phyloP scores from a whole-genome alignment of 1,140 invertebrate species.

The Gerris buenoi region DNA sequence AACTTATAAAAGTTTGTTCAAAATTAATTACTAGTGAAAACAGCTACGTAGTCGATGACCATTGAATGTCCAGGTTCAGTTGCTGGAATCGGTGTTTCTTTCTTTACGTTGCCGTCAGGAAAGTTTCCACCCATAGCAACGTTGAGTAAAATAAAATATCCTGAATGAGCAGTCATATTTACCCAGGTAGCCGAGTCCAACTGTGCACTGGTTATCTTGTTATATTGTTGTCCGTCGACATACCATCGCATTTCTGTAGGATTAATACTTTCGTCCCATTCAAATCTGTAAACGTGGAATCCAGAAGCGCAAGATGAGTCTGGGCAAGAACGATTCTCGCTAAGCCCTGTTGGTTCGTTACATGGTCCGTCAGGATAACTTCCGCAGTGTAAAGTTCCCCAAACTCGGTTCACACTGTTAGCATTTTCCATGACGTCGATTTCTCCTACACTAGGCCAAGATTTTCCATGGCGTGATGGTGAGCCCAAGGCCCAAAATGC shows the following conservation, averaged over 20 bases:
- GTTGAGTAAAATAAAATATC: not conserved
- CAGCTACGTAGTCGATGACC: not conserved
- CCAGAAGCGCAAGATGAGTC: not conserved
- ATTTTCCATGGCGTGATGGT: not conserved
- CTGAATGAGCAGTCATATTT: not conserved
- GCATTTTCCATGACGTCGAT: not conserved
- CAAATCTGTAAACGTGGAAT: not conserved
- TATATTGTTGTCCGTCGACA: not conserved
- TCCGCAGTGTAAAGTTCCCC: not conserved
- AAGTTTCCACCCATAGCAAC: not conserved
- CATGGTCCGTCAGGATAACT: not conserved
- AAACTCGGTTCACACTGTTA: not conserved
- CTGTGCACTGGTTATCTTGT: not conserved
- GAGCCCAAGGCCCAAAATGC: not conserved
- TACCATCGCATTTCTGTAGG: not conserved
- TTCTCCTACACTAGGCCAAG: not conserved
- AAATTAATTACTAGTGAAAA: not conserved
- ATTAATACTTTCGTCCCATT: not conserved
- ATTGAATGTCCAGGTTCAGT: not conserved
- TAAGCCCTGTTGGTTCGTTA: not conserved
- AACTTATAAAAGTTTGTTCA: no score
- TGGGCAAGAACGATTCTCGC: not conserved
- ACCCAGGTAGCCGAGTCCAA: not conserved
- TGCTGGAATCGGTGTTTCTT: not conserved
- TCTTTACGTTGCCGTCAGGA: not conserved